Evolutionary conservation across 2,797 vertebrate genomes (phyloP).

Genomic region (Acipenser ruthenus): DNA sequence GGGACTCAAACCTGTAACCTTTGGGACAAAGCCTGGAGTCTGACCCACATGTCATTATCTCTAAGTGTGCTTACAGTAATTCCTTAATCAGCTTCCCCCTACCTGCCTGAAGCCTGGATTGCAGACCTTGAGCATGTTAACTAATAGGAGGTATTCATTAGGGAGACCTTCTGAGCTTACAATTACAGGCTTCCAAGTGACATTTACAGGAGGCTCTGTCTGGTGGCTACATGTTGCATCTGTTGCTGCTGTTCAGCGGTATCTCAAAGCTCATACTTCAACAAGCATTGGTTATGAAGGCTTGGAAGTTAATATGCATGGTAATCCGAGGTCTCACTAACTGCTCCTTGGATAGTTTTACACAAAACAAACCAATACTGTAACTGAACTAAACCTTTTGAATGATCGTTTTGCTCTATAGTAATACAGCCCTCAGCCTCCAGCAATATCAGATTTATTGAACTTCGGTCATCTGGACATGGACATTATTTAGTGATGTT

Average conservation of each 20-base stretch:
- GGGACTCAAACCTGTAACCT: constrained; percentile 55
- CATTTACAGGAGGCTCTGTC: constrained; percentile 31
- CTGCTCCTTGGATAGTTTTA: too few relatives aligned
- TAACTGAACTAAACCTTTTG: too few relatives aligned
- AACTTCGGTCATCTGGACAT: too few relatives aligned
- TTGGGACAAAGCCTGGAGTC: constrained; percentile 8
- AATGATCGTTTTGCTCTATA: too few relatives aligned
- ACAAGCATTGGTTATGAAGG: too few relatives aligned
- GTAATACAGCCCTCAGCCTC: too few relatives aligned
- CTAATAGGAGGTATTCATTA: constrained; percentile 1
- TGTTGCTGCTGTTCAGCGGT: constrained; percentile 10
- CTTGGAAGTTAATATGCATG: too few relatives aligned
- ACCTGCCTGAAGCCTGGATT: constrained; percentile 40
- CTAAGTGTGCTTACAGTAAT: constrained; percentile 72
- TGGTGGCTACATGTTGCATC: constrained; percentile 48
- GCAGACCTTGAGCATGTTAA: constrained; percentile 27
- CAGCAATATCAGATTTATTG: too few relatives aligned
- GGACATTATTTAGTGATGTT: too few relatives aligned
- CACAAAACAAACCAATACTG: too few relatives aligned
- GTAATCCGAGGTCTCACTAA: too few relatives aligned
- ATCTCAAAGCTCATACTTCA: too few relatives aligned
- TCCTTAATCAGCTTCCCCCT: constrained; percentile 64
- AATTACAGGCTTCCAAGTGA: constrained; percentile 37
- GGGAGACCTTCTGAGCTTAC: constrained; percentile 19
- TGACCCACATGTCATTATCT: constrained; percentile 76